These are phyloP conservation scores for Andrena camellia DNA, from an alignment of 2,888 invertebrate genomes.

Conservation along the genomic window DNA sequence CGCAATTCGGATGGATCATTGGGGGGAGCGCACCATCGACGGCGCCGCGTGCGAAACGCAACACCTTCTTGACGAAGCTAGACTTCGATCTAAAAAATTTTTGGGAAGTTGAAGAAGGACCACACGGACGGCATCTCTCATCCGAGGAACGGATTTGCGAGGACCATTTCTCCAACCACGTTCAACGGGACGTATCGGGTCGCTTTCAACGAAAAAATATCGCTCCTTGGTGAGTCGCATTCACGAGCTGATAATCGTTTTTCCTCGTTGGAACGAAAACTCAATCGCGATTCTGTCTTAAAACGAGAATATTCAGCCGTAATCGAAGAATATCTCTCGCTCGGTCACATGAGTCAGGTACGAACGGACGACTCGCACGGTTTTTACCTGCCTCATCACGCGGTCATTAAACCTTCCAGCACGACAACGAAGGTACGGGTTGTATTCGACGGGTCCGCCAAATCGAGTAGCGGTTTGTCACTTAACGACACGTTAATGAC, in stretches of 20 bases:
- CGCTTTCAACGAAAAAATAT: background rate
- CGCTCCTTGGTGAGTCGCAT: background rate
- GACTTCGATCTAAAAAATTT: background rate
- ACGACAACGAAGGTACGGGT: constrained; percentile 18
- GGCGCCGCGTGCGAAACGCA: background rate
- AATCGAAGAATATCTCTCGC: background rate
- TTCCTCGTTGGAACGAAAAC: background rate
- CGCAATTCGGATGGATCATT: constrained; percentile 18
- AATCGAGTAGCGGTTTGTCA: background rate
- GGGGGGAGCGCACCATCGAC: background rate
- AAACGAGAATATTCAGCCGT: background rate
- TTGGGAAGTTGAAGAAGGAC: constrained; percentile 14
- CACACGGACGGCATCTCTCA: background rate
- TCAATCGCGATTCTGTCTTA: background rate
- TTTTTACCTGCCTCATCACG: constrained; percentile 40
- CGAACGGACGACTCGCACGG: background rate
- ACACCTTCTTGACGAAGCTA: background rate
- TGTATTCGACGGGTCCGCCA: constrained; percentile 25
- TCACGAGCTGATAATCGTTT: background rate
- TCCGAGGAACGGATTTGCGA: background rate
- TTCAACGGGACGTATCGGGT: background rate
- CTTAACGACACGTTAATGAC: constrained; percentile 10
- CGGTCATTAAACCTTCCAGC: constrained; percentile 14
- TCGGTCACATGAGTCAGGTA: constrained; percentile 6
- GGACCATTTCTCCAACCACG: background rate